These are phyloP conservation scores for Triplophysa rosa DNA, from an alignment of 2,113 vertebrate genomes.

Conservation along the genomic window DNA sequence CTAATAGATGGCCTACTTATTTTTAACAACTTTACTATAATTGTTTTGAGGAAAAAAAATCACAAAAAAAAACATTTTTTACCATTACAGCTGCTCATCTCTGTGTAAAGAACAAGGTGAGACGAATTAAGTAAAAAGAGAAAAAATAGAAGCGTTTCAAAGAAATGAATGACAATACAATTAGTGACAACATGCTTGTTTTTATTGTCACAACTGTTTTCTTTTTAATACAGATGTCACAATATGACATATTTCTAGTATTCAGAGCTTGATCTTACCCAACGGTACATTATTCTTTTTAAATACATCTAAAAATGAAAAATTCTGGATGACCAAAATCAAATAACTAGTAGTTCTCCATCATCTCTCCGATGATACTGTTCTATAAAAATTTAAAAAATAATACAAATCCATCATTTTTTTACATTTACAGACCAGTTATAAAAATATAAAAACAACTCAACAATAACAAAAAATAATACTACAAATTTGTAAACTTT, in stretches of 20 bases:
- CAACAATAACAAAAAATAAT: not conserved
- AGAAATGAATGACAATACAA: not conserved
- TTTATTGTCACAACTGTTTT: not conserved
- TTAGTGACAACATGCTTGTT: not conserved
- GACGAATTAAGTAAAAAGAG: no score
- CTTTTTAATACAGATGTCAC: not conserved
- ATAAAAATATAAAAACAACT: constrained; percentile 7
- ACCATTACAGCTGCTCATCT: no score
- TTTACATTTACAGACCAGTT: not conserved
- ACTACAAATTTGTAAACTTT: not conserved
- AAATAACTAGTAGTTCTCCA: not conserved
- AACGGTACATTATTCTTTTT: not conserved
- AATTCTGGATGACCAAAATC: not conserved
- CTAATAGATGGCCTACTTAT: no score
- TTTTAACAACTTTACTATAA: no score
- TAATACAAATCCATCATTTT: constrained; percentile 1
- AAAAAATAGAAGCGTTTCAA: not conserved
- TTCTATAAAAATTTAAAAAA: no score
- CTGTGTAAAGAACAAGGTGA: not conserved
- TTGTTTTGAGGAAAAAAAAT: no score
- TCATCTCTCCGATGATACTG: no score
- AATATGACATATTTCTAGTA: not conserved
- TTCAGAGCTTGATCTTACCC: not conserved
- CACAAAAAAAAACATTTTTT: no score
- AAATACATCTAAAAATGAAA: no score